Base-by-base conservation (phyloP, 1,140 invertebrate species). In the Neelides sp. region DNA sequence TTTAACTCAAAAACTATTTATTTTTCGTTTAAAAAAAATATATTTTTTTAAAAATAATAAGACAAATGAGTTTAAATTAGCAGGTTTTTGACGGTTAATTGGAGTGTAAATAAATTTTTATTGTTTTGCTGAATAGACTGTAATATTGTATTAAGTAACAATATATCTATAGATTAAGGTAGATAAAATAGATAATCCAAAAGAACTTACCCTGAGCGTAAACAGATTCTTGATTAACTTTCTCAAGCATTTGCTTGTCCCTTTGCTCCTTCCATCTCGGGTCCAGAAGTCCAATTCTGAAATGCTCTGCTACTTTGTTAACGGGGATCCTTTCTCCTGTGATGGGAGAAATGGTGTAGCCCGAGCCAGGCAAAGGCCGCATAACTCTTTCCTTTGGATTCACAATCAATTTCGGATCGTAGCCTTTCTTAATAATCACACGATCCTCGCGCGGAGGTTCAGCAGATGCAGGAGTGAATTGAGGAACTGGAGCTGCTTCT, bases 211-310 rank as follows among this genome's bases (percentile, higher is more conserved):
- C 88, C 48, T 78, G 78, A 2, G 85, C 89, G 66, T 82, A 91
- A 0, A 89, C 85, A 34, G 83, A 82, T 61, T 91, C 85, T 62
- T 90, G 85, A 23, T 83, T 82, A 50, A 82, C 71, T 62, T 83
- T 85, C 54, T 94, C 90, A 13, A 77, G 72, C 0, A 89, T 73
- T 57, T 85, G 79, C 53, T 88, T 79, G 64, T 98, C 93, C 35
- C 93, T 72, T 65, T 97, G 91, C 68, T 98, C 93, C 39, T 97
- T 82, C 92, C 94, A 99, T 58, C 93, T 80, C 17, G 94, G 93
- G 79, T 98, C 94, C 61, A 99, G 68, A 47, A 98, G 71, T 42
- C 93, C 92, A 66, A 97, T 97, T 50, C 91, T 80, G 79, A 99
- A 91, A 69, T 99, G 96, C 62, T 98, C 91, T 48, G 90, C 88